Conservation (phyloP, 2,888 invertebrate species). For the Ophion slaviceki region DNA sequence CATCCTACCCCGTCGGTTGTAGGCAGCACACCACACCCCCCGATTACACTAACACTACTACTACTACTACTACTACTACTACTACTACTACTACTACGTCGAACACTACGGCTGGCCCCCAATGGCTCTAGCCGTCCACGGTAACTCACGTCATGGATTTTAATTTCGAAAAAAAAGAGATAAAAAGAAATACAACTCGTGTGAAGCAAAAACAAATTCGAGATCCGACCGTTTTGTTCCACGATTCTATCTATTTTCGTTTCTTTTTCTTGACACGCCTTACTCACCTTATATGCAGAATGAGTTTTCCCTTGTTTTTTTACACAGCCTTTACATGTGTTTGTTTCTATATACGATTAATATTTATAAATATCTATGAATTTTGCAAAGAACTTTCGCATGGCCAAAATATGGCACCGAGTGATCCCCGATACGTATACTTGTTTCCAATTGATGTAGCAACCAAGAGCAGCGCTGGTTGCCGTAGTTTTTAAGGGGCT, state of each 20-base stretch:
- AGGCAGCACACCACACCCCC: conserved; percentile 83
- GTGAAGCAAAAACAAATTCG: conserved; percentile 14
- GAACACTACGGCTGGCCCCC: conserved; percentile 80
- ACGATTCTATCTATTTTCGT: conserved; percentile 18
- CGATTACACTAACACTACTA: conserved; percentile 83
- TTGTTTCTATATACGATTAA: conserved; percentile 5
- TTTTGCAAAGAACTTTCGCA: neutral
- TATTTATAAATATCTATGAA: neutral
- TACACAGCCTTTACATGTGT: conserved; percentile 42
- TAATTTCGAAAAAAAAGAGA: conserved; percentile 71
- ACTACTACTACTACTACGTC: conserved; percentile 71
- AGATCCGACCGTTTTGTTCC: conserved; percentile 17
- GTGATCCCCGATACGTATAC: no score
- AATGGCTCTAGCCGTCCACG: conserved; percentile 83
- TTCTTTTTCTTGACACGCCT: conserved; percentile 49
- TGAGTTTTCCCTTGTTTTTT: conserved; percentile 44
- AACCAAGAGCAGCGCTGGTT: no score
- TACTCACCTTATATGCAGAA: conserved; percentile 53
- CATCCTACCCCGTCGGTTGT: conserved; percentile 82
- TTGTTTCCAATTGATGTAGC: no score
- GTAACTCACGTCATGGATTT: conserved; percentile 84
- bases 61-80: conserved; percentile 59
- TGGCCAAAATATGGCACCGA: neutral
- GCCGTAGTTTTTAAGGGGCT: no score
- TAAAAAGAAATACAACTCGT: conserved; percentile 6